Evolutionary conservation across 2,113 vertebrate species (phyloP).

Genomic region (Dunckerocampus dactyliophorus): DNA sequence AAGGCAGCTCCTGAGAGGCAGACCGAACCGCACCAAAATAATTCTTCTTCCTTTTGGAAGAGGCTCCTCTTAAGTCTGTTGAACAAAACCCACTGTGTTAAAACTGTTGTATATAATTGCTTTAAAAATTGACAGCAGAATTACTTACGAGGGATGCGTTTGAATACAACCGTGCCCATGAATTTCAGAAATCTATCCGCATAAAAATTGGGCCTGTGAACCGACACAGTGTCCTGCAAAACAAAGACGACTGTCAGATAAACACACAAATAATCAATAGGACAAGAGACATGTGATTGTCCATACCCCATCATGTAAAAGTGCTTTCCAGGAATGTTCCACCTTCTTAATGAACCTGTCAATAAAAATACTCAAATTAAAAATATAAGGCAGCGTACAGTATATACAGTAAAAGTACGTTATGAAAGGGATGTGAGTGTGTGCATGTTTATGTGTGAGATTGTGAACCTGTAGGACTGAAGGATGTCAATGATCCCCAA

Average conservation of each 20-base stretch:
- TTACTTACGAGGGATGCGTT: constrained; percentile 83
- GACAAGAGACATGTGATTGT: not conserved
- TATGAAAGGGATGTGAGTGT: not conserved
- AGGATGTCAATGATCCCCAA: constrained; percentile 97
- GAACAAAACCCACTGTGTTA: not conserved
- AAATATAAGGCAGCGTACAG: not conserved
- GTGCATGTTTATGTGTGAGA: not conserved
- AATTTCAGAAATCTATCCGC: constrained; percentile 93
- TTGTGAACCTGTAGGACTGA: constrained; percentile 88
- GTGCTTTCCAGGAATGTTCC: constrained; percentile 98
- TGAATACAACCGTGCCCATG: constrained; percentile 91
- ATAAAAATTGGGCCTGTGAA: constrained; percentile 91
- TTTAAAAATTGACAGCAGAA: not conserved
- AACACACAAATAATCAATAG: not conserved
- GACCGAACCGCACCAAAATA: constrained; percentile 80
- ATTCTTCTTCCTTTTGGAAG: constrained; percentile 82
- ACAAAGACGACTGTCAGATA: constrained; percentile 1
- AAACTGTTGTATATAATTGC: not conserved
- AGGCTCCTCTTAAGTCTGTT: constrained; percentile 81
- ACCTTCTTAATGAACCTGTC: constrained; percentile 92
- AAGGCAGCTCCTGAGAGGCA: constrained; percentile 84
- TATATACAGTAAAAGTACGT: not conserved
- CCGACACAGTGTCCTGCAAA: constrained; percentile 87
- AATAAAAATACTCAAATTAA: not conserved
- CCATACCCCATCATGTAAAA: constrained; percentile 90